Conservation (phyloP, 2,113 vertebrate species). For the Corvus moneduloides region DNA sequence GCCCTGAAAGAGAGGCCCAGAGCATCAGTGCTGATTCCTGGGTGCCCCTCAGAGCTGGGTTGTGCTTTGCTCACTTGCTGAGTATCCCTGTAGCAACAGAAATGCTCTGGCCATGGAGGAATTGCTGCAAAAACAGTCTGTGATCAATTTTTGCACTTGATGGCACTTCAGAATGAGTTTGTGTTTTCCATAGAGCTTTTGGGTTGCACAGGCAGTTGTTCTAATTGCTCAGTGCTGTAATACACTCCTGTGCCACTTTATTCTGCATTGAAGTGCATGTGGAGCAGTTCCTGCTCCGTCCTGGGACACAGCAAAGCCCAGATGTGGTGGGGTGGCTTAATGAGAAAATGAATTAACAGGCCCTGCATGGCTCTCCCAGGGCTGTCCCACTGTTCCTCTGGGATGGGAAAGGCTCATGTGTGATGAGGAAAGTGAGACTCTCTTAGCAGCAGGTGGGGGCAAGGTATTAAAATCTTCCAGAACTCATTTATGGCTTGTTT, state of each 20-base stretch:
- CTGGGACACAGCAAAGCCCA: not conserved
- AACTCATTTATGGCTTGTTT: not conserved
- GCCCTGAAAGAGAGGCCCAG: not conserved
- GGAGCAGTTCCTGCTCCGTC: not conserved
- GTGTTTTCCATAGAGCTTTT: not conserved
- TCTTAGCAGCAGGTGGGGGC: rapidly evolving
- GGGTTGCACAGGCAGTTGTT: not conserved
- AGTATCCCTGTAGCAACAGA: not conserved
- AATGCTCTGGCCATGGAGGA: not conserved
- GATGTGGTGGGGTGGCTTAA: not conserved
- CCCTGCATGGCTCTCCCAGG: not conserved
- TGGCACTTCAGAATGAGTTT: not conserved
- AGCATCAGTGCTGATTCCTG: not conserved
- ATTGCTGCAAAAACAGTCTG: not conserved
- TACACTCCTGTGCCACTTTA: not conserved
- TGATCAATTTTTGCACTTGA: not conserved
- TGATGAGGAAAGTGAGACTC: not conserved
- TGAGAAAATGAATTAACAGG: not conserved
- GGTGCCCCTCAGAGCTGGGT: not conserved
- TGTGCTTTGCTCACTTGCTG: not conserved
- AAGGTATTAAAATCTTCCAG: not conserved
- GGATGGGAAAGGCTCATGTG: not conserved
- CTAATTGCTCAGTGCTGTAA: not conserved
- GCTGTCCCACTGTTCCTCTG: not conserved
- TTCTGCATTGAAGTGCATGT: not conserved